A percentile compares a stretch with the other conserved stretches of the same genome.
phyloP scores from a whole-genome alignment of 2,888 invertebrate genomes.

The Lithophane semibrunnea region DNA sequence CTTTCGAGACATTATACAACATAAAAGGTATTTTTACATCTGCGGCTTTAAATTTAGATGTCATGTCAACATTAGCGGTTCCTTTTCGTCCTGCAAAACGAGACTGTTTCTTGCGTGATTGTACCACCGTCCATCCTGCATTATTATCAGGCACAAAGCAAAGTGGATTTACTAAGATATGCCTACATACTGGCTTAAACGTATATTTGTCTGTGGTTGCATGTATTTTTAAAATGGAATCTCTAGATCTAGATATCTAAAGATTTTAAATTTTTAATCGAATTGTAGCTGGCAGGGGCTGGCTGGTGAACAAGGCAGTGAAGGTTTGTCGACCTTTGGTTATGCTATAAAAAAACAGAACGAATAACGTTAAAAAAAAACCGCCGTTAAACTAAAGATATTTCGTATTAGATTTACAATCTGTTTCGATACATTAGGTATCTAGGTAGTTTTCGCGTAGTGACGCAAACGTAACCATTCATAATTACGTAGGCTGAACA shows the following conservation, averaged over 20 bases:
- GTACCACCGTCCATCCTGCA: no score
- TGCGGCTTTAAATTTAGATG: no score
- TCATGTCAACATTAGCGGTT: no score
- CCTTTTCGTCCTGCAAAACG: no score
- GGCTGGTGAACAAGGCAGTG: neutral
- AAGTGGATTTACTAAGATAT: conserved; percentile 29
- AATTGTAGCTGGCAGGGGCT: no score
- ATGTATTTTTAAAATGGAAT: conserved; percentile 30
- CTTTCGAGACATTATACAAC: no score
- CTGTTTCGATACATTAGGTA: conserved; percentile 5
- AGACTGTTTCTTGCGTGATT: no score
- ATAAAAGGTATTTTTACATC: no score
- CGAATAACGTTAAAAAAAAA: neutral
- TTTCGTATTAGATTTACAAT: conserved; percentile 14
- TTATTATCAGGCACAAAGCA: no score
- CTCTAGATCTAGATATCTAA: neutral
- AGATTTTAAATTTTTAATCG: no score
- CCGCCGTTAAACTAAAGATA: neutral
- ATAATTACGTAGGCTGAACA: conserved; percentile 14
- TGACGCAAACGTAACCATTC: conserved; percentile 23
- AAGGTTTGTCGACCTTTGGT: neutral
- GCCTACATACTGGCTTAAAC: neutral
- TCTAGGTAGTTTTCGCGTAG: neutral
- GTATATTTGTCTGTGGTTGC: conserved; percentile 17
- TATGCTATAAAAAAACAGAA: neutral